Conservation (phyloP, 1,140 invertebrate genomes). For the Zaprionus ghesquierei region DNA sequence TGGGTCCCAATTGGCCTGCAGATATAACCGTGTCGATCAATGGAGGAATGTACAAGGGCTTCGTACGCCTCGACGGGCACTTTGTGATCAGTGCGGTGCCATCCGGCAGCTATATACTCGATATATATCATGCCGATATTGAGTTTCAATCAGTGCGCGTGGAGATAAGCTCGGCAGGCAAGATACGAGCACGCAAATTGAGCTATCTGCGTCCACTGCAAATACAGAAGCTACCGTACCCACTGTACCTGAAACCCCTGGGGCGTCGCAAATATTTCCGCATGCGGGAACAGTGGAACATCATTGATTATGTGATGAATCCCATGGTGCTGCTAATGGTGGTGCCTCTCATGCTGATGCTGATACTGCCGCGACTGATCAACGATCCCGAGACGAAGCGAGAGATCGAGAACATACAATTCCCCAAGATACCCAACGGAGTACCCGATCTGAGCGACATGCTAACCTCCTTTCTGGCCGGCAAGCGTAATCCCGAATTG, state of each 20-base stretch:
- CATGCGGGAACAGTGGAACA: slow-evolving; percentile 92
- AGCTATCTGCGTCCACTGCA: slow-evolving; percentile 95
- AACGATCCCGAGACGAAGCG: slow-evolving; percentile 96
- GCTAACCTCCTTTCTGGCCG: slow-evolving; percentile 90
- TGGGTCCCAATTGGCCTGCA: slow-evolving; percentile 86
- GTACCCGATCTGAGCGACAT: slow-evolving; percentile 95
- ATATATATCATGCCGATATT: slow-evolving; percentile 94
- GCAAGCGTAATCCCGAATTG: slow-evolving; percentile 63
- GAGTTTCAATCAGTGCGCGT: slow-evolving; percentile 94
- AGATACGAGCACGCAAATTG: slow-evolving; percentile 95
- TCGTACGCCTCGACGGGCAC: slow-evolving; percentile 93
- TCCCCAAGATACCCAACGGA: slow-evolving; percentile 76
- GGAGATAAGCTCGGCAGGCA: slow-evolving; percentile 97
- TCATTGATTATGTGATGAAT: slow-evolving; percentile 96
- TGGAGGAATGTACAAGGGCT: slow-evolving; percentile 92
- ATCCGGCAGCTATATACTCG: slow-evolving; percentile 97
- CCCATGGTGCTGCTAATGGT: slow-evolving; percentile 99
- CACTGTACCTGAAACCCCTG: slow-evolving; percentile 91
- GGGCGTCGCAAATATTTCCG: slow-evolving; percentile 94
- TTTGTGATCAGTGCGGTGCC: slow-evolving; percentile 95
- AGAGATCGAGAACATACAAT: slow-evolving; percentile 92
- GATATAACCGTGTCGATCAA: slow-evolving; percentile 92
- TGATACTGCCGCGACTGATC: slow-evolving; percentile 96
- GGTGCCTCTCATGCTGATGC: slow-evolving; percentile 93
- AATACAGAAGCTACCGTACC: slow-evolving; percentile 93